These are phyloP conservation scores for Rhinogobius similis DNA, from an alignment of 2,113 vertebrate species.

Conservation along the genomic window DNA sequence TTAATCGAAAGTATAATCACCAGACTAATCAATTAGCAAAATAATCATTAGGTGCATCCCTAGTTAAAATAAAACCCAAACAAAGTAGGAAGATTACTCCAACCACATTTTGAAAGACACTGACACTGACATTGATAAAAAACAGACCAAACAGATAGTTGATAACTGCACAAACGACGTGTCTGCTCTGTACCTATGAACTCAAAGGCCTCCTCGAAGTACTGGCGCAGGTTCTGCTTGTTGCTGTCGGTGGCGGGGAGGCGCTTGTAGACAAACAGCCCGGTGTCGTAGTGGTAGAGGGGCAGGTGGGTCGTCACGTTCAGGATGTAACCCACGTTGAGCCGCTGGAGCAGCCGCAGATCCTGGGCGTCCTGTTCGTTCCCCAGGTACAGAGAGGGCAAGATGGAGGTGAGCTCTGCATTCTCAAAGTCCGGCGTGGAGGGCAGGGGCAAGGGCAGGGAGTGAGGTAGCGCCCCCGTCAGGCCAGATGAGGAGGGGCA, in stretches of 20 bases:
- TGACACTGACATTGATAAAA: no score
- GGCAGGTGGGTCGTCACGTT: conserved; percentile 98
- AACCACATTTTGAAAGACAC: no score
- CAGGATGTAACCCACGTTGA: conserved; percentile 91
- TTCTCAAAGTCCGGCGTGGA: conserved; percentile 96
- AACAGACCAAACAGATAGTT: background rate
- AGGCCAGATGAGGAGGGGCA: conserved; percentile 79
- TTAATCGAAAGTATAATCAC: no score
- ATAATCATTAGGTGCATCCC: no score
- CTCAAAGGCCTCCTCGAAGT: conserved; percentile 99
- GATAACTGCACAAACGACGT: background rate
- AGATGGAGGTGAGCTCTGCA: conserved; percentile 92
- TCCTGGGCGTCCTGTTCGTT: conserved; percentile 96
- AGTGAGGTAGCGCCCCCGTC: conserved; percentile 87
- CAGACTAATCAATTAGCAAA: no score
- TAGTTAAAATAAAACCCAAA: no score
- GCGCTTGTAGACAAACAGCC: conserved; percentile 91
- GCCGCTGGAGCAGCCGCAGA: conserved; percentile 87
- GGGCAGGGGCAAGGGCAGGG: conserved; percentile 74
- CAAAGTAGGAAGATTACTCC: no score
- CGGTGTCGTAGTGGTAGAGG: conserved; percentile 93
- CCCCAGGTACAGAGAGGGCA: conserved; percentile 95
- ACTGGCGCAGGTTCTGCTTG: conserved; percentile 99
- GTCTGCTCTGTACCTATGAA: conserved; percentile 87
- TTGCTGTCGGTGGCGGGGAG: conserved; percentile 98